phyloP scores from a whole-genome alignment of 2,797 vertebrate species.

The Ctenochaetus hawaiiensis region DNA sequence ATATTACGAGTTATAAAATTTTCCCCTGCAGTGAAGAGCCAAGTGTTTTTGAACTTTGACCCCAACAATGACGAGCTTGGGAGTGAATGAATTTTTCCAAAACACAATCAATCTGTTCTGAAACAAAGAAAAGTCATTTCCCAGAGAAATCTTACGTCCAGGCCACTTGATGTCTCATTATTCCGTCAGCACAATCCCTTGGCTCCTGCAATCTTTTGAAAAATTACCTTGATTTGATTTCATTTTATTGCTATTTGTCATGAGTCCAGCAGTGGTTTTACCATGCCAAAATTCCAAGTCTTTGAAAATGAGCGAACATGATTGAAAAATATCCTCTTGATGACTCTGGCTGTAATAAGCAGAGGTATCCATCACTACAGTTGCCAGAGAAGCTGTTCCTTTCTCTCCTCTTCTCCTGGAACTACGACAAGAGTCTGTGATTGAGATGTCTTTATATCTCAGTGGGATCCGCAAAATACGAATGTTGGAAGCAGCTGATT shows the following conservation, averaged over 20 bases:
- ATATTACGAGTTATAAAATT: constrained; percentile 1
- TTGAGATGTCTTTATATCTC: constrained; percentile 19
- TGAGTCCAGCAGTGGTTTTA: constrained; percentile 29
- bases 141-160: constrained; percentile 38
- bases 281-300: constrained; percentile 33
- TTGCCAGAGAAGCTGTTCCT: constrained; percentile 30
- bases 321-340: constrained; percentile 29
- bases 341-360: constrained; percentile 34
- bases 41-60: constrained; percentile 38
- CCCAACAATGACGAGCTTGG: constrained; percentile 1
- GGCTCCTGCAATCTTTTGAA: constrained; percentile 20
- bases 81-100: constrained; percentile 39
- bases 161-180: constrained; percentile 52
- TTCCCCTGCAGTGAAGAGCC: constrained; percentile 1
- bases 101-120: constrained; percentile 51
- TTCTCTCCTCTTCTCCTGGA: constrained; percentile 22
- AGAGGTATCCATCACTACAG: constrained; percentile 42
- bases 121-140: constrained; percentile 49
- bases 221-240: constrained; percentile 27
- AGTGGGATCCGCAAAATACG: neutral
- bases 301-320: constrained; percentile 13
- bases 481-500: constrained; percentile 8
- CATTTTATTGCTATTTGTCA: constrained; percentile 35
- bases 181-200: constrained; percentile 47
- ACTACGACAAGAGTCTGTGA: neutral